Evolutionary conservation across 2,888 invertebrate species (phyloP), one percentile per base, ranked within the genome.

Genomic region (Drosophila mimica): DNA sequence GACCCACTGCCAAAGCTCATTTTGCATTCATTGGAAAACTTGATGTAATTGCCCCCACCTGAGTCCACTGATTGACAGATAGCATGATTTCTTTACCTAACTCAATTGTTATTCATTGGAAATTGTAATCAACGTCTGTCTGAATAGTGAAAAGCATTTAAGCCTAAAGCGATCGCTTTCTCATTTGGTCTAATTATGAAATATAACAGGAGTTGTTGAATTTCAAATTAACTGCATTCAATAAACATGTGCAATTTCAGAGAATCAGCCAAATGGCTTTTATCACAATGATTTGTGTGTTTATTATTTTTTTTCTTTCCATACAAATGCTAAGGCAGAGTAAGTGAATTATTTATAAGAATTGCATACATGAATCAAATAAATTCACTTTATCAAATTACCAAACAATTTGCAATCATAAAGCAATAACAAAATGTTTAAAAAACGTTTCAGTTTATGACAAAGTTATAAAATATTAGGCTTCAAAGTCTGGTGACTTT

Each of bases 11-110:
- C 48, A 68, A 69, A 48, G 2, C 58, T 73, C 80, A 85, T 85
- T 85, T 78, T 78, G 87, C 82, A 87, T 89, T 83, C 69, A 85
- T 85, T 85, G 70, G 69, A 81, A 87, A 83, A 74, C 78, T 74
- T 61, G 54, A 65, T 49, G 57, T 65, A 70, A 78, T 79, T 72
- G 64, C 36, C 25, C 53, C 60, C 73, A 74, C 59, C 74, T 76
- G 70, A 5, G 43, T 13, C n/a, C 4, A 11, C 30, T 46, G 36
- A 17, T 46, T 49, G 76, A 17, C 59, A 64, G 33, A 8, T 51
- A 58, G 25, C 40, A 49, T 33, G 20, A 64, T 64, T 74, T 52
- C 62, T 56, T 62, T 54, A 8, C 8, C 20, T 15, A 64, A 15
- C 31, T 4, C 59, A 38, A 31, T 51, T 59, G 36, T 56, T 15